A percentile compares a stretch with the other conserved stretches of the same genome.
Evolutionary conservation across 2,888 invertebrate genomes (phyloP).

Genomic region (Fragum fragum): DNA sequence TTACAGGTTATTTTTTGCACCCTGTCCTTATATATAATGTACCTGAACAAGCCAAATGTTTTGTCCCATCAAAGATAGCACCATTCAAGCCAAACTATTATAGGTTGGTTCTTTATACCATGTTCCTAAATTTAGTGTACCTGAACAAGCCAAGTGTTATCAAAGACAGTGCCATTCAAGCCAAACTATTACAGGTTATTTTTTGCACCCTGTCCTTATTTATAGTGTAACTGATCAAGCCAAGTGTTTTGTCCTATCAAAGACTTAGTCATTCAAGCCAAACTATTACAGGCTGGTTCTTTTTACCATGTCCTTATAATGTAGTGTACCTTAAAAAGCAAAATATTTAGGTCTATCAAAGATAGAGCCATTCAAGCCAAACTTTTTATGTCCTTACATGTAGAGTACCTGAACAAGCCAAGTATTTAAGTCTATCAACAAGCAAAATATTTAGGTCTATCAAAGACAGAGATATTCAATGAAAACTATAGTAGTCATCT

Average conservation of each 20-base stretch:
- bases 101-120: conserved; percentile 89
- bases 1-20: neutral
- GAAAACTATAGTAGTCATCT: conserved; percentile 96
- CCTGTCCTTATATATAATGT: neutral
- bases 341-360: neutral
- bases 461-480: conserved; percentile 99
- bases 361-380: neutral
- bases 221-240: conserved; percentile 96
- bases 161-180: neutral
- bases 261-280: too few species aligned
- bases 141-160: neutral
- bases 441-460: conserved; percentile 95
- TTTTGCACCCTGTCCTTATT: neutral
- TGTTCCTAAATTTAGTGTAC: neutral
- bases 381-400: neutral
- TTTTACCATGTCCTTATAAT: neutral
- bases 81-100: conserved; percentile 99
- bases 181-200: neutral
- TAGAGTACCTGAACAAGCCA: conserved; percentile 98
- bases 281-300: conserved; percentile 95
- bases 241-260: too few species aligned
- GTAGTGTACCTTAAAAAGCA: neutral
- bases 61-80: conserved; percentile 98
- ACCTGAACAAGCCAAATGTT: conserved; percentile 98
- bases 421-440: too few species aligned